Base-by-base conservation (phyloP, 2,797 vertebrate species). In the Myotis myotis region DNA sequence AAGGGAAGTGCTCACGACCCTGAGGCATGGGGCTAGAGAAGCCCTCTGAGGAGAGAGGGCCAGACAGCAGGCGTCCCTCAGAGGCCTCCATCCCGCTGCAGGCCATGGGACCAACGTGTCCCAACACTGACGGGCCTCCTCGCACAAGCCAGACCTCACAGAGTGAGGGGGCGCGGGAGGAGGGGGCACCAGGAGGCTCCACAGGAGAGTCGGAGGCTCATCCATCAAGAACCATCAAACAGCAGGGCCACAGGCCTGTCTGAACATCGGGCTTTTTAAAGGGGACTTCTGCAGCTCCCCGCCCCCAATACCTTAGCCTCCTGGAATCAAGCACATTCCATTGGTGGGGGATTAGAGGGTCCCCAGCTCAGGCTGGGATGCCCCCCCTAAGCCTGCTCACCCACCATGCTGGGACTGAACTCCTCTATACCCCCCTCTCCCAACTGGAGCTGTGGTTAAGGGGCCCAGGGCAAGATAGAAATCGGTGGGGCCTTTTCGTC, bases 111-210 rank as follows among this genome's bases (percentile, higher is more conserved):
- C 98, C 96, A 96, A 97, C 96, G 8, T 98, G 98, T 98, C 98
- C 98, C 84, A 55, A 98, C 98, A 96, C 96, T 97, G 98, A 98
- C 98, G 97, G 98, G 94, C 97, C 98, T 97, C 95, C 82, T 95
- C 97, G 98, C 98, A 98, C 97, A 98, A 98, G 97, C 96, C 98
- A 98, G 98, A 98, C 98, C 98, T 98, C 98, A 98, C 98, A 98
- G 97, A 97, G 96, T 92, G 97, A 96, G 66, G 94, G 92, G 88
- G 81, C 2, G 2, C 6, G 0, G 11, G 51, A 78, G 82, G 84
- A 85, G 96, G 93, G 75, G 92, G 81, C 70, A 57, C 68, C 19
- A 92, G 87, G 90, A 97, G 96, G 96, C 97, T 97, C 16, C 23
- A 97, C 96, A 97, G 97, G 97, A 97, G 97, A 97, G 97, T 94